Percentiles rank a stretch among this genome's conserved stretches.
Conservation (phyloP, 2,888 invertebrate genomes). For the Chromoteleia sp. region DNA sequence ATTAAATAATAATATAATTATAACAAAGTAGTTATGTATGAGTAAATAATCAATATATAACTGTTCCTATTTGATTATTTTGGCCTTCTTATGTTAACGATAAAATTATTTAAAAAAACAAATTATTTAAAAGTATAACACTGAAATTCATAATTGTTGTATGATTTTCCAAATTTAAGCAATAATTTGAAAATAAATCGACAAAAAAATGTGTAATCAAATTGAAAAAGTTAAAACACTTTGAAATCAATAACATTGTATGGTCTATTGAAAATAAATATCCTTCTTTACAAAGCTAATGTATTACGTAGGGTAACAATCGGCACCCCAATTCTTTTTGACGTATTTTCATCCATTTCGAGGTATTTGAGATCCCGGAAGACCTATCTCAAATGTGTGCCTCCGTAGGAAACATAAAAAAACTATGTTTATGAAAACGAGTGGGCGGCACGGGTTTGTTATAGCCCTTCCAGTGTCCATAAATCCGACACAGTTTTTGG, state of each 20-base stretch:
- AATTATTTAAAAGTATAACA: no score
- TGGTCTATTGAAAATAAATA: constrained; percentile 9
- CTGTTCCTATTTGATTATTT: no score
- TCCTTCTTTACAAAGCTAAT: constrained; percentile 8
- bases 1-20: no score
- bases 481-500: constrained; percentile 76
- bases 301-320: constrained; percentile 20
- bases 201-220: background rate
- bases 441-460: constrained; percentile 71
- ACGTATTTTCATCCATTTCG: constrained; percentile 44
- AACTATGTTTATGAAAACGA: constrained; percentile 77
- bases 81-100: no score
- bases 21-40: no score
- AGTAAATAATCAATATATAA: no score
- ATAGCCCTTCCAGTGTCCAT: constrained; percentile 78
- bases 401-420: constrained; percentile 80
- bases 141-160: no score
- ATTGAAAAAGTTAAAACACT: background rate
- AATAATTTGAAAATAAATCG: no score
- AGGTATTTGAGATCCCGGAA: constrained; percentile 75
- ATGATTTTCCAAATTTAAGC: no score
- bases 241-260: background rate
- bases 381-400: constrained; percentile 79
- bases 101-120: no score
- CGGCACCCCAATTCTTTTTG: constrained; percentile 47